Evolutionary conservation across 2,113 vertebrate species (phyloP).

Genomic region (Myxocyprinus asiaticus): DNA sequence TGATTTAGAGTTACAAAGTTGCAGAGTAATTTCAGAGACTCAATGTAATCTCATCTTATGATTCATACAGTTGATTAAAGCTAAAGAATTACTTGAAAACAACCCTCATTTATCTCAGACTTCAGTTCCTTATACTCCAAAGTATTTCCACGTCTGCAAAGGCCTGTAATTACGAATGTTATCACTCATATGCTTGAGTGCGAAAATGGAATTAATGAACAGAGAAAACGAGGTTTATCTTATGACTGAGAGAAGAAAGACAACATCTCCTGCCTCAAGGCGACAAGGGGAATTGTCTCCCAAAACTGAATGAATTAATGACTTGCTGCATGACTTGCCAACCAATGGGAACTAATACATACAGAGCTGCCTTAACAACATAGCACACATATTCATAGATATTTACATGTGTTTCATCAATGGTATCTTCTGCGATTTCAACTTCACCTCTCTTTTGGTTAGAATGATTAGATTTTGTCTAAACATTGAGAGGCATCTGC

Average conservation of each 20-base stretch:
- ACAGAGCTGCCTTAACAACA: background rate
- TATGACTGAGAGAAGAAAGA: constrained; percentile 31
- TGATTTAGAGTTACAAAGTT: background rate
- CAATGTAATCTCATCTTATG: background rate
- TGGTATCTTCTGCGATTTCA: background rate
- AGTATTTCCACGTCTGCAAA: constrained; percentile 24
- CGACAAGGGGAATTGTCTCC: constrained; percentile 1
- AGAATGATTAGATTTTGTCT: background rate
- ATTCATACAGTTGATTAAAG: background rate
- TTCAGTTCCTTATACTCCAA: constrained; percentile 3
- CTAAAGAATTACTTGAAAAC: constrained; percentile 5
- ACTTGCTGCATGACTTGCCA: constrained; percentile 25
- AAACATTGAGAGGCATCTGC: too few species aligned
- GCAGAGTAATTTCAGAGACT: background rate
- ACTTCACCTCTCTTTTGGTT: background rate
- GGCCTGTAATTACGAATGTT: constrained; percentile 36
- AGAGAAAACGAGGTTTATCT: constrained; percentile 9
- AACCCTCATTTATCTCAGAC: constrained; percentile 32
- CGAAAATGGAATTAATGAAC: constrained; percentile 38
- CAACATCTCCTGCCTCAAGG: constrained; percentile 8
- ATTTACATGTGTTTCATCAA: background rate
- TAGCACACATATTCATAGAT: constrained; percentile 4
- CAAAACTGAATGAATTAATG: constrained; percentile 24
- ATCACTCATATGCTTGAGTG: constrained; percentile 40
- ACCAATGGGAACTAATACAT: constrained; percentile 3